Percentiles rank a stretch among this genome's conserved stretches.
Evolutionary conservation across 2,888 invertebrate genomes (phyloP).

Genomic region (Tanytarsus gracilentus): DNA sequence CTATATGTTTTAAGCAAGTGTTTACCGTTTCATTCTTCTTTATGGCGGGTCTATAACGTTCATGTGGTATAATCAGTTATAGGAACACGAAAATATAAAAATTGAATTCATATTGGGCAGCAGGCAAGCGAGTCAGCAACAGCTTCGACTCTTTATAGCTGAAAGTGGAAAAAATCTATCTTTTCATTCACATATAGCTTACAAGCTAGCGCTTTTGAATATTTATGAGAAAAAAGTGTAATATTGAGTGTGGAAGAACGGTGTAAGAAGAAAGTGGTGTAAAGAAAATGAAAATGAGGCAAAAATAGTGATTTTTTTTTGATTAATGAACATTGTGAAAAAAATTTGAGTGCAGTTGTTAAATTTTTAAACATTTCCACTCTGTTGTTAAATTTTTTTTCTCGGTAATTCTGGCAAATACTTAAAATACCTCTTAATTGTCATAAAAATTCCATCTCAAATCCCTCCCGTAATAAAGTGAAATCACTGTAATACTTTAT

Average conservation of each 20-base stretch:
- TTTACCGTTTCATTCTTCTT: neutral
- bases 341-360: too few species aligned
- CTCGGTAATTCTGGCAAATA: too few species aligned
- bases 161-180: neutral
- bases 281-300: slow-evolving; percentile 5
- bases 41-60: neutral
- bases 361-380: too few species aligned
- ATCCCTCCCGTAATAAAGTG: too few species aligned
- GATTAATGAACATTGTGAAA: too few species aligned
- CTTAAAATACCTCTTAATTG: too few species aligned
- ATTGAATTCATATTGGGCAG: neutral
- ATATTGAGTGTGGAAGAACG: too few species aligned
- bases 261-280: neutral
- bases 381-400: too few species aligned
- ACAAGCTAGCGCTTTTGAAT: neutral
- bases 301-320: too few species aligned
- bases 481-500: too few species aligned
- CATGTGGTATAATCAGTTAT: neutral
- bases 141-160: neutral
- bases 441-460: too few species aligned
- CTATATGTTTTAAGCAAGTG: slow-evolving; percentile 2
- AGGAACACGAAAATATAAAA: neutral
- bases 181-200: neutral
- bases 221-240: neutral
- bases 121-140: neutral